Percentiles rank a stretch among this genome's conserved stretches.
These are phyloP conservation scores for Drosophila hydei DNA, from an alignment of 1,140 invertebrate genomes.

Conservation along the genomic window DNA sequence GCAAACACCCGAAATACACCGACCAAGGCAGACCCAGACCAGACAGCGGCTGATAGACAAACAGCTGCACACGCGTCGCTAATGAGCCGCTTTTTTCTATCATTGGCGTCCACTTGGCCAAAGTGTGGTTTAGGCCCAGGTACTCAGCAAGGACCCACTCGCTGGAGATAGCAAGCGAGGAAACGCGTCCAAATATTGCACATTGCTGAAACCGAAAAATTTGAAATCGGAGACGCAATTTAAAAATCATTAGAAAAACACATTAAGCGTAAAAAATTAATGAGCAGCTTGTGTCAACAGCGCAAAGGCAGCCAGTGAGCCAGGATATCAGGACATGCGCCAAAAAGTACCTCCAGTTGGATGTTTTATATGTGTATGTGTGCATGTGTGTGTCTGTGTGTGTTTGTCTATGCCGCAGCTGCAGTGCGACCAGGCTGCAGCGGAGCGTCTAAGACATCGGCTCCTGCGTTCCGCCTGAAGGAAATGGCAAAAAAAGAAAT, in stretches of 20 bases:
- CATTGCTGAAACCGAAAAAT: constrained; percentile 27
- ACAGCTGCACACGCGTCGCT: constrained; percentile 38
- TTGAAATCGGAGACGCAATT: constrained; percentile 78
- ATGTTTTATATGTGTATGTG: constrained; percentile 12
- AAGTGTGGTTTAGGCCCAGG: constrained; percentile 22
- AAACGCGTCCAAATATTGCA: constrained; percentile 11
- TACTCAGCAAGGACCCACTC: neutral
- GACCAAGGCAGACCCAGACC: neutral
- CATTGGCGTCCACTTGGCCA: constrained; percentile 33
- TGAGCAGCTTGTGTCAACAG: constrained; percentile 76
- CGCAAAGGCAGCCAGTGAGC: constrained; percentile 25
- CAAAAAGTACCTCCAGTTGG: constrained; percentile 16
- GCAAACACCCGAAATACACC: constrained; percentile 7
- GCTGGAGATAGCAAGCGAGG: constrained; percentile 11
- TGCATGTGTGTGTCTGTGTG: constrained; percentile 22
- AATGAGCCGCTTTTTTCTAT: constrained; percentile 61
- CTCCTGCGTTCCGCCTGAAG: neutral
- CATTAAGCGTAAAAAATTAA: constrained; percentile 82
- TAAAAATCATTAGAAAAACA: constrained; percentile 79
- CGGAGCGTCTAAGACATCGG: constrained; percentile 9
- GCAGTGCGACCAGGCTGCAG: constrained; percentile 47
- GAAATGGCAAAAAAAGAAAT: constrained; percentile 21
- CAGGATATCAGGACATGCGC: constrained; percentile 33
- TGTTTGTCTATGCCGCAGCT: constrained; percentile 7
- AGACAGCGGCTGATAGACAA: constrained; percentile 2